A percentile compares a stretch with the other conserved stretches of the same genome.
phyloP scores from a whole-genome alignment of 2,888 invertebrate species.

The Electrophaes corylata region DNA sequence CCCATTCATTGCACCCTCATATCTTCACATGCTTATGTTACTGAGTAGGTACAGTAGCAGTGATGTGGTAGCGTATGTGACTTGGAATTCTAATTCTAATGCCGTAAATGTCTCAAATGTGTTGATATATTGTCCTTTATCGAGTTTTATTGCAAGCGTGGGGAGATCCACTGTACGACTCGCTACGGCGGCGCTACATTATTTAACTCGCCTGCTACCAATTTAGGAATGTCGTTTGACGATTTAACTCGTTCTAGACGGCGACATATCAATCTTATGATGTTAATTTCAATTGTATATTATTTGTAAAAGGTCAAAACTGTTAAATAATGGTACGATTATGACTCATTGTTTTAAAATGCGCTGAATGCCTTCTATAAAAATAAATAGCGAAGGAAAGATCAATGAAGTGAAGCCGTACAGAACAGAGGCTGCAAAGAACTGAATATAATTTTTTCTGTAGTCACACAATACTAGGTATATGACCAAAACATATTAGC shows the following conservation, averaged over 20 bases:
- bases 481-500: no score
- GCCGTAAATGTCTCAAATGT: slow-evolving; percentile 27
- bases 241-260: slow-evolving; percentile 34
- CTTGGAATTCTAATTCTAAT: slow-evolving; percentile 20
- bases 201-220: slow-evolving; percentile 48
- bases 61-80: slow-evolving; percentile 20
- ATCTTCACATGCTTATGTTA: slow-evolving; percentile 12
- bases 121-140: slow-evolving; percentile 34
- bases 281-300: slow-evolving; percentile 31
- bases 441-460: not conserved
- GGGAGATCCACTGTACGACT: slow-evolving; percentile 52
- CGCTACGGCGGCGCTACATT: slow-evolving; percentile 43
- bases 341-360: slow-evolving; percentile 21
- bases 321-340: slow-evolving; percentile 15
- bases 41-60: slow-evolving; percentile 17
- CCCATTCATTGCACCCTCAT: slow-evolving; percentile 42
- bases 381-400: slow-evolving; percentile 4
- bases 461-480: not conserved
- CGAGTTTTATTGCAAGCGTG: slow-evolving; percentile 49
- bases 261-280: slow-evolving; percentile 33
- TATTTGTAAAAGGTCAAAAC: slow-evolving; percentile 35
- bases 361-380: not conserved
- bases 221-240: slow-evolving; percentile 55
- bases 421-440: not conserved
- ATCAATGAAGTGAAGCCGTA: no score